These are phyloP conservation scores for Chlorodrepanis virens DNA, from an alignment of 2,113 vertebrate genomes.

Conservation along the genomic window DNA sequence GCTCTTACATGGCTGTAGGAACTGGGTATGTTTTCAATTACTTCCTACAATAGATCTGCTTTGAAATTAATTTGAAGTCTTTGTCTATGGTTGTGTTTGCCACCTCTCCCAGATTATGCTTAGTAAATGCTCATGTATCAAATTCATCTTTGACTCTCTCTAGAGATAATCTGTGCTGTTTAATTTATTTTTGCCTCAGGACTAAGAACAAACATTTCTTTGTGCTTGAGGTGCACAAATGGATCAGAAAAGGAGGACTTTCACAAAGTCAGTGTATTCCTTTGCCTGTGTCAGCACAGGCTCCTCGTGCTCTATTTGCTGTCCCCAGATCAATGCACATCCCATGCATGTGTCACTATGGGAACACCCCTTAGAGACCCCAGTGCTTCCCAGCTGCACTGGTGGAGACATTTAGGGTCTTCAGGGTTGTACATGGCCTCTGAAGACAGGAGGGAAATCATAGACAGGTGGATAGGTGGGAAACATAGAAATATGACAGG, in stretches of 20 bases:
- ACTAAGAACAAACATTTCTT: not conserved
- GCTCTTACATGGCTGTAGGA: conserved; percentile 44
- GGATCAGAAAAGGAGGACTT: not conserved
- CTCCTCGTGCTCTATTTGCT: not conserved
- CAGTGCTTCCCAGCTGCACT: not conserved
- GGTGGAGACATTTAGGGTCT: not conserved
- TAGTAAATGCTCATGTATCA: not conserved
- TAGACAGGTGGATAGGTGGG: not conserved
- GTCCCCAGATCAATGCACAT: not conserved
- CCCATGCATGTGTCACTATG: not conserved
- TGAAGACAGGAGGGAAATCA: not conserved
- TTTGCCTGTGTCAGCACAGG: not conserved
- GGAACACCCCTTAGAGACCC: not conserved
- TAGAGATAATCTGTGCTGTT: conserved; percentile 3
- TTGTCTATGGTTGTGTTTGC: conserved; percentile 60
- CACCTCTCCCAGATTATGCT: conserved; percentile 39
- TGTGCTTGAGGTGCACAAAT: not conserved
- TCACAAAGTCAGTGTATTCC: not conserved
- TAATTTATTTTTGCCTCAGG: not conserved
- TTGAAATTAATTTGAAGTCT: conserved; percentile 72
- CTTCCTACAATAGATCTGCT: conserved; percentile 62
- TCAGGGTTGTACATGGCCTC: not conserved
- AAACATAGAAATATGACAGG: not conserved
- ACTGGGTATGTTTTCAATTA: conserved; percentile 70
- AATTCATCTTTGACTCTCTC: conserved; percentile 27